Evolutionary conservation across 1,140 invertebrate species (phyloP).

Genomic region (Penaeus indicus): DNA sequence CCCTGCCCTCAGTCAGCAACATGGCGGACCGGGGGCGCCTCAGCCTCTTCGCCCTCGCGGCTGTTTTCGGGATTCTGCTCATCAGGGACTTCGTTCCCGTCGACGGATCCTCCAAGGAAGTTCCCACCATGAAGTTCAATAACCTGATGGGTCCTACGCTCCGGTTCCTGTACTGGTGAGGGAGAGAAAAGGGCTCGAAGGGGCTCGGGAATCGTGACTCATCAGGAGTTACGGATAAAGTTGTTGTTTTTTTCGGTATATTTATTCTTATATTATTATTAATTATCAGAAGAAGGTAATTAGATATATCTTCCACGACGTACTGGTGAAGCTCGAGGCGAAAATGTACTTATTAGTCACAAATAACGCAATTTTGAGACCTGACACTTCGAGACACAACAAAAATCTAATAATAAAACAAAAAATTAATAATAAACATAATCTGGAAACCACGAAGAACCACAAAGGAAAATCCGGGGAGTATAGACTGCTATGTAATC

Average conservation of each 20-base stretch:
- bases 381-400: too few relatives aligned
- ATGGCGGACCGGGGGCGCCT: constrained; percentile 1
- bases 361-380: too few relatives aligned
- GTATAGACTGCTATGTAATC: too few relatives aligned
- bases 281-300: not conserved
- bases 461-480: too few relatives aligned
- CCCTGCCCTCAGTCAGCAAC: not conserved
- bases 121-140: constrained; percentile 50
- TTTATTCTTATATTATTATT: not conserved
- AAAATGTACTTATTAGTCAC: too few relatives aligned
- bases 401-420: too few relatives aligned
- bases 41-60: constrained; percentile 3
- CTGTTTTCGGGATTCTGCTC: not conserved
- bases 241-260: not conserved
- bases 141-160: constrained; percentile 72
- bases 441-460: too few relatives aligned
- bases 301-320: not conserved
- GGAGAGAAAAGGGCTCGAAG: not conserved
- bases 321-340: too few relatives aligned
- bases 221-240: not conserved
- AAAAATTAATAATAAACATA: too few relatives aligned
- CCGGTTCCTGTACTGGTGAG: constrained; percentile 74
- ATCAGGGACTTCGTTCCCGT: constrained; percentile 24
- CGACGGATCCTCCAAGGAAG: constrained; percentile 41
- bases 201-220: not conserved